These are phyloP conservation scores for Callimorpha dominula DNA, from an alignment of 2,888 invertebrate genomes.

Conservation along the genomic window DNA sequence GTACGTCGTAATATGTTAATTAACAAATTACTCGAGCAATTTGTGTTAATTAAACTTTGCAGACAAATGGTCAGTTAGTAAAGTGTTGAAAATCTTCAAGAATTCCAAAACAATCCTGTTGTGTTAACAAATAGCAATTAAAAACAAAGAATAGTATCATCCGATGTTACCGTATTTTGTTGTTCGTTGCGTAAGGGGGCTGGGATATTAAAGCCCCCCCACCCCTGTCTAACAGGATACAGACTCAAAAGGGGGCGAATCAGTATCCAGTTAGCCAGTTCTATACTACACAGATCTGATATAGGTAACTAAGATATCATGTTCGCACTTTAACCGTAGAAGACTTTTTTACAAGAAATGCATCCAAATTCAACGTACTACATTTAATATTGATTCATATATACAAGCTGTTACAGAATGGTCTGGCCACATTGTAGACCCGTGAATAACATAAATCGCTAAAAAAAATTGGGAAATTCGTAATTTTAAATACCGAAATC, in stretches of 20 bases:
- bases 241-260: not conserved
- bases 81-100: conserved; percentile 1
- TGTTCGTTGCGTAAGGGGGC: not conserved
- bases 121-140: not conserved
- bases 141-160: not conserved
- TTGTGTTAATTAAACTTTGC: not conserved
- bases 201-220: not conserved
- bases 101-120: not conserved
- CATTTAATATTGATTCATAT: not conserved
- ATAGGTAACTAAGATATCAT: not conserved
- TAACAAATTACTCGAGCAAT: conserved; percentile 2
- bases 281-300: not conserved
- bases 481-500: no score
- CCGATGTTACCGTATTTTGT: not conserved
- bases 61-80: not conserved
- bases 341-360: not conserved
- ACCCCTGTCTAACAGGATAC: no score
- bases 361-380: not conserved
- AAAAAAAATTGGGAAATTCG: no score
- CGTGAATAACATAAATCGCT: no score
- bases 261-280: not conserved
- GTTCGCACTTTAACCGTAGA: no score
- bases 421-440: no score
- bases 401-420: no score
- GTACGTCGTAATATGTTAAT: conserved; percentile 3